phyloP scores from a whole-genome alignment of 2,113 vertebrate genomes.

The Helogale parvula region DNA sequence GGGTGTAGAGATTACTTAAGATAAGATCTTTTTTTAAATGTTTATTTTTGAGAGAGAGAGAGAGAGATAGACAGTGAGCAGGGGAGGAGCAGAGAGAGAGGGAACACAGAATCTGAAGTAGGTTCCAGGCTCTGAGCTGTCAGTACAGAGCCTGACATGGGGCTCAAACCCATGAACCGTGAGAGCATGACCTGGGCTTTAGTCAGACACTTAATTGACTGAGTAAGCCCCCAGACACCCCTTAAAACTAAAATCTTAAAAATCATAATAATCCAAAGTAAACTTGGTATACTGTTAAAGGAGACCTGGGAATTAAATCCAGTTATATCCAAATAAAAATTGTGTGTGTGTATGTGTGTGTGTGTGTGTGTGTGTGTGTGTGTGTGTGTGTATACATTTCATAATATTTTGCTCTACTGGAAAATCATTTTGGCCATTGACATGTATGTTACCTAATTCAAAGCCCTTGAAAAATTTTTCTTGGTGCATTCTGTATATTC shows the following conservation, averaged over 20 bases:
- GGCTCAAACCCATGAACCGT: rapidly evolving
- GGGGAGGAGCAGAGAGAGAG: no score
- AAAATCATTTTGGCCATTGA: conserved; percentile 45
- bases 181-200: no score
- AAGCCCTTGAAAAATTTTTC: conserved; percentile 29
- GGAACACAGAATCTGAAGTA: no score
- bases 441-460: conserved; percentile 27
- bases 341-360: no score
- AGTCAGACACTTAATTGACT: no score
- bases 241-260: not conserved
- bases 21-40: not conserved
- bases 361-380: not conserved
- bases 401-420: conserved; percentile 67
- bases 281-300: conserved; percentile 22
- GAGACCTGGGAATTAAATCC: conserved; percentile 19
- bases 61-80: no score
- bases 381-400: not conserved
- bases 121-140: no score
- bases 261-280: conserved; percentile 25
- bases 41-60: no score
- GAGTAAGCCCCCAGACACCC: no score
- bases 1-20: not conserved
- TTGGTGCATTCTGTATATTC: conserved; percentile 42
- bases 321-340: conserved; percentile 52
- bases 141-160: no score